Evolutionary conservation across 1,140 invertebrate genomes (phyloP), one percentile per base, ranked within the genome.

Genomic region (Scaptomyza graminum): DNA sequence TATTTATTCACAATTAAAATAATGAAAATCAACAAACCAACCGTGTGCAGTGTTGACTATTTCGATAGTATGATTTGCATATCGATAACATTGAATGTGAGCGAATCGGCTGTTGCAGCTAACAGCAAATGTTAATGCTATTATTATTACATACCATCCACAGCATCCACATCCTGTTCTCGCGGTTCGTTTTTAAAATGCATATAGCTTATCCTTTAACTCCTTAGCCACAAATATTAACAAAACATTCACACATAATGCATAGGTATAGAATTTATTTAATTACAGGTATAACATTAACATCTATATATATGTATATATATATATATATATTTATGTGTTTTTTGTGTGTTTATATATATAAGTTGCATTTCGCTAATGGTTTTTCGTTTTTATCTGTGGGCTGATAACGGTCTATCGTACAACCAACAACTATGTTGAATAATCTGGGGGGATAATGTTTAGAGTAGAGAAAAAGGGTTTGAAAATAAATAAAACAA

Each of bases 191-290:
- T 9, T 34, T 34, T 34, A 34, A 34, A 34, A 9, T 9, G 31
- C 31, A 9, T 0, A 9, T 34, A 34, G 7, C 31, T 34, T 34
- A 2, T 6, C 31, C 28, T 28, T 28, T 28, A 1, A 5, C 4
- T 6, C 6, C 31, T 9, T 8, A 34, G 31, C 31, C 18, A 22
- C 12, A 57, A 46, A 31, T 46, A 44, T 34, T 11, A 62, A 51
- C 16, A 65, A 44, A 65, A 59, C 37, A 25, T 15, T 3, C 37
- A 37, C 28, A 57, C 44, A 61, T 75, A 74, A 76, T 87, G 70
- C 74, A 87, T 87, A 87, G 79, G 74, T 87, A 87, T 87, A 87
- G 82, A 87, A 88, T 87, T 87, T 87, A 87, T 87, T 87, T 87
- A 88, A 76, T 87, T 87, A 87, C 82, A 87, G 67, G 63, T 87